phyloP scores from a whole-genome alignment of 2,797 vertebrate species.

The Vireo griseus region DNA sequence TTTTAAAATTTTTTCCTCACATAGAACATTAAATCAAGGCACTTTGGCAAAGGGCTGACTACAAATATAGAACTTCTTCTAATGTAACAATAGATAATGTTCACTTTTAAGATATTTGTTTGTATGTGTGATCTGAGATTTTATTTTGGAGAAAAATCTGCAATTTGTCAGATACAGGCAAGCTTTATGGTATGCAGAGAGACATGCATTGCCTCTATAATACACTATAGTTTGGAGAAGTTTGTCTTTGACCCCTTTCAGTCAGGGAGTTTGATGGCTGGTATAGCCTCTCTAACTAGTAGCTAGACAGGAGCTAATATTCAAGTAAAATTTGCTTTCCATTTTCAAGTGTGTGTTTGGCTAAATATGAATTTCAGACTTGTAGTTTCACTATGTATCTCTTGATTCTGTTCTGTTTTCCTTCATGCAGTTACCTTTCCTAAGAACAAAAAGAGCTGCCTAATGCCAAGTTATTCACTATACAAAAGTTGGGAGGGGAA shows the following conservation, averaged over 20 bases:
- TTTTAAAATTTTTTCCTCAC: background rate
- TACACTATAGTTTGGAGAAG: background rate
- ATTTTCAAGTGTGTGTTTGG: background rate
- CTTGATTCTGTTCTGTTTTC: background rate
- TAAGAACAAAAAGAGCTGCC: background rate
- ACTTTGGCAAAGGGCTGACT: background rate
- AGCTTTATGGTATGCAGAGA: background rate
- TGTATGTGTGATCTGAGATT: background rate
- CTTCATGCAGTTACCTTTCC: background rate
- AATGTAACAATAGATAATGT: background rate
- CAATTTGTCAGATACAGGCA: background rate
- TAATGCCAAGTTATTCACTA: background rate
- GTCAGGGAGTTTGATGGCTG: background rate
- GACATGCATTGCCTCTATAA: background rate
- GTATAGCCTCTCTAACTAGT: background rate
- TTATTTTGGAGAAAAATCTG: background rate
- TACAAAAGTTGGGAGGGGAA: background rate
- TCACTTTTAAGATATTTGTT: background rate
- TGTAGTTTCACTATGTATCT: rapidly evolving
- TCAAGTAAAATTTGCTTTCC: background rate
- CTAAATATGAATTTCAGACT: background rate
- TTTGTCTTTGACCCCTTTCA: background rate
- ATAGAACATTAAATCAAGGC: background rate
- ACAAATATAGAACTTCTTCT: background rate
- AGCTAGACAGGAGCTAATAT: background rate